These are phyloP conservation scores for Botia almorhae DNA, from an alignment of 2,797 vertebrate genomes.

Conservation along the genomic window DNA sequence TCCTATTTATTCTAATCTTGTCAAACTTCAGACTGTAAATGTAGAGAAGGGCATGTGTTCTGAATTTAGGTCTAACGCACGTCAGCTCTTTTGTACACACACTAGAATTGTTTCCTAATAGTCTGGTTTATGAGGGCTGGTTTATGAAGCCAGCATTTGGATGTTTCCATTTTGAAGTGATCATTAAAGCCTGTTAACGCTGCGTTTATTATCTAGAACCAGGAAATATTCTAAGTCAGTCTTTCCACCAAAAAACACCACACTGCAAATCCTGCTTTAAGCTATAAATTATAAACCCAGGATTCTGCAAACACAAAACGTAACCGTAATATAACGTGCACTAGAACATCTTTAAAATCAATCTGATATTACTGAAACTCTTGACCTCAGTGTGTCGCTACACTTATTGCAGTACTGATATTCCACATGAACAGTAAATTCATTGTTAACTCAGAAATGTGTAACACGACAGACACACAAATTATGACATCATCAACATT, in stretches of 20 bases:
- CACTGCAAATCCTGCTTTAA: conserved; percentile 31
- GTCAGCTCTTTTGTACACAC: conserved; percentile 74
- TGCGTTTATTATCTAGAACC: conserved; percentile 69
- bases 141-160: conserved; percentile 61
- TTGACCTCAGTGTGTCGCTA: conserved; percentile 1
- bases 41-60: conserved; percentile 67
- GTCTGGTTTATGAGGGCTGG: conserved; percentile 70
- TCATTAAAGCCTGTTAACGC: conserved; percentile 68
- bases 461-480: not conserved
- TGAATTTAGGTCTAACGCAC: conserved; percentile 71
- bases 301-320: conserved; percentile 14
- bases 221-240: conserved; percentile 68
- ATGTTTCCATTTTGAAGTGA: conserved; percentile 77
- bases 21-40: conserved; percentile 45
- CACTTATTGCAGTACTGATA: not conserved
- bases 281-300: conserved; percentile 20
- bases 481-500: not conserved
- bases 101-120: conserved; percentile 76
- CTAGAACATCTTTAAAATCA: not conserved
- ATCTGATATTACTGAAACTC: conserved; percentile 28
- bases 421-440: not conserved
- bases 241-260: conserved; percentile 65
- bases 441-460: not conserved
- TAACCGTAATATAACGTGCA: too few species aligned
- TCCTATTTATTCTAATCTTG: conserved; percentile 43